Evolutionary conservation across 2,797 vertebrate genomes (phyloP), one percentile per base, ranked within the genome.

Genomic region (Cryptoprocta ferox): DNA sequence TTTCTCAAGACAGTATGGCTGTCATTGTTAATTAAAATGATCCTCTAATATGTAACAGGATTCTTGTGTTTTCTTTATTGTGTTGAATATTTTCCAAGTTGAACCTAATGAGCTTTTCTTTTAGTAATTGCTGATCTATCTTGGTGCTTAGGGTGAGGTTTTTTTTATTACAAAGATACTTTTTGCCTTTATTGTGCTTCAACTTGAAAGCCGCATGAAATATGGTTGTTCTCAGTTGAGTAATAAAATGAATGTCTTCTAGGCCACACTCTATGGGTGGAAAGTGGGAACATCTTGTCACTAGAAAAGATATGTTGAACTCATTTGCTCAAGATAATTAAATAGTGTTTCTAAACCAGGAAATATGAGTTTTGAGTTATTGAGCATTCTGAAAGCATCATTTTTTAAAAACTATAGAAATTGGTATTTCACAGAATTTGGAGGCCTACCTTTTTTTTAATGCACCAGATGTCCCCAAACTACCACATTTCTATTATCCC

Each of bases 1-100:
- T 93, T 96, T 89, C 85, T 32, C 93, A 89, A 94, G 87, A 95
- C 30, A 94, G 2, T 92, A 68, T 85, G 82, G 39, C 89, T 97
- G 84, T 96, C 85, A 9, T 80, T 81, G 75, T 85, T 97, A 94
- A 96, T 97, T 96, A 96, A 96, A 98, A 92, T 78, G 30, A 50
- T 96, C 84, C 87, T 92, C 35, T 88, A 76, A 56, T 53, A 66
- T 76, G 37, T 86, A 96, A 83, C 82, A 76, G 86, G 91, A 93
- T 96, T 95, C 65, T 81, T 96, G 12, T 94, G 78, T 92, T 97
- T 96, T 93, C 81, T 94, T 92, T 59, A 56, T 89, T 50, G 30
- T 95, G 56, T 80, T 94, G 82, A 93, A 79, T 35, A 94, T 94
- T 79, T 92, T 96, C 91, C 73, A 97, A 48, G 37, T 91, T 97